Evolutionary conservation across 2,797 vertebrate genomes (phyloP).

Genomic region (Thaleichthys pacificus): DNA sequence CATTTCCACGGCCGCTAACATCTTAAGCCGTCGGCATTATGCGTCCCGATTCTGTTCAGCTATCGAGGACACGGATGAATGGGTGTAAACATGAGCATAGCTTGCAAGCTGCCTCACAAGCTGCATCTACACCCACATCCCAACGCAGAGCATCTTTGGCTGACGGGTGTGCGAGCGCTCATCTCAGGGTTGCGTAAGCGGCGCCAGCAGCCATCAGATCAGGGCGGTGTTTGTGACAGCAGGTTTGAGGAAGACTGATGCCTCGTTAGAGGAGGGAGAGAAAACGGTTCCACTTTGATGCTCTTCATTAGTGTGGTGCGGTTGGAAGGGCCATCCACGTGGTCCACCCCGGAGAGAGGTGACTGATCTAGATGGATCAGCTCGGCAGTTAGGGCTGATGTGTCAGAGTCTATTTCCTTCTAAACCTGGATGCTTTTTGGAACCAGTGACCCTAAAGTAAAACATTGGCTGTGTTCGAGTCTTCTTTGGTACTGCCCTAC

Average conservation of each 20-base stretch:
- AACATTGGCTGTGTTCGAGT: slow-evolving; percentile 39
- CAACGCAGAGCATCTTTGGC: slow-evolving; percentile 27
- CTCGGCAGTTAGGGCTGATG: not conserved
- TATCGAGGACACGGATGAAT: not conserved
- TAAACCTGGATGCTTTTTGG: not conserved
- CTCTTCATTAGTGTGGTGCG: not conserved
- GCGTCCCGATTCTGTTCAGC: not conserved
- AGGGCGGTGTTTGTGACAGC: not conserved
- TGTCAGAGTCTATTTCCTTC: not conserved
- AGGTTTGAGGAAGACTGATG: slow-evolving; percentile 23
- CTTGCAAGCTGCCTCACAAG: slow-evolving; percentile 10
- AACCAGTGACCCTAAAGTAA: slow-evolving; percentile 26
- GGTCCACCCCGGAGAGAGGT: slow-evolving; percentile 1
- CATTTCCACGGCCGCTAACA: not conserved
- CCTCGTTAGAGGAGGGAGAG: slow-evolving; percentile 23
- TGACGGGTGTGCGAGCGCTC: slow-evolving; percentile 22
- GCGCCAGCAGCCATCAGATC: slow-evolving; percentile 37
- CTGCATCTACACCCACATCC: not conserved
- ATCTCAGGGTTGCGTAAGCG: slow-evolving; percentile 47
- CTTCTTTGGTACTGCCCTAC: slow-evolving; percentile 41
- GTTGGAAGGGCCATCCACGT: not conserved
- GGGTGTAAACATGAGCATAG: not conserved
- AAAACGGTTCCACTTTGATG: not conserved
- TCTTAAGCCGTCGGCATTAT: not conserved
- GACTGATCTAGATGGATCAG: not conserved